phyloP scores from a whole-genome alignment of 2,797 vertebrate species.

The Mus caroli region DNA sequence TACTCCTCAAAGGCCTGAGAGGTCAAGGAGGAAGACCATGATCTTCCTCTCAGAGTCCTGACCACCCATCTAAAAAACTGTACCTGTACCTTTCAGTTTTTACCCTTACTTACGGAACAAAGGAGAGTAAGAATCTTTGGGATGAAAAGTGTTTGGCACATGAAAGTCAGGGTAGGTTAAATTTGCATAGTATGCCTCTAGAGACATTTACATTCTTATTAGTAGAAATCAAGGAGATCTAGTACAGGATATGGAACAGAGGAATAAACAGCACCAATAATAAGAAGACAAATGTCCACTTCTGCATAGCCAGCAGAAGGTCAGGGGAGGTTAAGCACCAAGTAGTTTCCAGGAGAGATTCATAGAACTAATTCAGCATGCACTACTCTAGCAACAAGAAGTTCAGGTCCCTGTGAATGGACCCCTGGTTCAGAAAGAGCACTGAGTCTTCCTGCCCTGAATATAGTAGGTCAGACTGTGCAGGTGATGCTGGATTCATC shows the following conservation, averaged over 20 bases:
- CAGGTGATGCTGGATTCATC: slow-evolving; percentile 61
- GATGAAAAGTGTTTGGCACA: background rate
- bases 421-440: slow-evolving; percentile 33
- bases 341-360: slow-evolving; percentile 74
- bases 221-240: slow-evolving; percentile 57
- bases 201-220: slow-evolving; percentile 53
- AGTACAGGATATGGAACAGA: slow-evolving; percentile 50
- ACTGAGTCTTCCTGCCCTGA: slow-evolving; percentile 44
- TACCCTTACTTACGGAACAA: background rate
- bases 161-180: slow-evolving; percentile 37
- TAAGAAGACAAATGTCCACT: slow-evolving; percentile 75
- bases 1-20: background rate
- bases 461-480: slow-evolving; percentile 61
- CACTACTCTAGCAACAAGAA: slow-evolving; percentile 32
- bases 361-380: slow-evolving; percentile 73
- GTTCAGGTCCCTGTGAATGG: slow-evolving; percentile 35
- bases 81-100: background rate
- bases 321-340: slow-evolving; percentile 77
- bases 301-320: slow-evolving; percentile 71
- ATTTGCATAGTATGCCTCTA: slow-evolving; percentile 28
- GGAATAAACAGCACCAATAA: slow-evolving; percentile 69
- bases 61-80: background rate
- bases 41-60: background rate
- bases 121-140: background rate
- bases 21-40: background rate